These are phyloP conservation scores for Chrysolina haemoptera DNA, from an alignment of 2,888 invertebrate genomes.

Conservation along the genomic window DNA sequence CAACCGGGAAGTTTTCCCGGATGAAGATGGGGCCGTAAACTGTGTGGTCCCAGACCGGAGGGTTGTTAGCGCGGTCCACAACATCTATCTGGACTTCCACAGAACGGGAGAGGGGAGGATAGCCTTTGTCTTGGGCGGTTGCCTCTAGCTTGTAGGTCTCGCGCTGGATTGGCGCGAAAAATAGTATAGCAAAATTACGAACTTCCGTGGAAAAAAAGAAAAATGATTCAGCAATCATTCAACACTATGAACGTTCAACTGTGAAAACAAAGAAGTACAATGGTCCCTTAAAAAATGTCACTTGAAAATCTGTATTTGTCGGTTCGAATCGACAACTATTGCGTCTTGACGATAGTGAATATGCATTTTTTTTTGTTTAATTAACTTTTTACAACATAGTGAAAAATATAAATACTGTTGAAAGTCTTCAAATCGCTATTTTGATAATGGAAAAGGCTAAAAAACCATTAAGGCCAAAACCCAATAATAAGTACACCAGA, in stretches of 20 bases:
- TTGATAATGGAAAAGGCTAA: no score
- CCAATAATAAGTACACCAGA: no score
- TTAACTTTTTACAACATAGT: no score
- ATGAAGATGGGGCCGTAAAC: conserved; percentile 98
- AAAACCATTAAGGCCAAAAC: no score
- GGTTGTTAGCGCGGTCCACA: conserved; percentile 98
- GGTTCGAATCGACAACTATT: no score
- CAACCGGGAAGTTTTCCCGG: conserved; percentile 97
- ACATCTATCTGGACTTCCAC: conserved; percentile 99
- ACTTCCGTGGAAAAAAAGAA: conserved; percentile 41
- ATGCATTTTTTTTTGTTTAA: no score
- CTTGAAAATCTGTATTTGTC: no score
- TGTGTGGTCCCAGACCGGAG: conserved; percentile 96
- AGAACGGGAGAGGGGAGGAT: conserved; percentile 94
- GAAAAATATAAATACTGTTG: no score
- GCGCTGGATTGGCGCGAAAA: conserved; percentile 75
- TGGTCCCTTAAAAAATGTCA: no score
- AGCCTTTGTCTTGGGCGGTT: conserved; percentile 98
- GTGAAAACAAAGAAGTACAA: no score
- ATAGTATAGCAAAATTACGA: conserved; percentile 50
- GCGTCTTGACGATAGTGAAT: no score
- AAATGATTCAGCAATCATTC: conserved; percentile 21
- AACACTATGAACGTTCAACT: not conserved
- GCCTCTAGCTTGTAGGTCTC: conserved; percentile 99
- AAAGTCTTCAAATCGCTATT: no score